A percentile compares a stretch with the other conserved stretches of the same genome.
These are phyloP conservation scores for Montipora efflorescens DNA, from an alignment of 64 coral and sea anemone genomes.

Conservation along the genomic window DNA sequence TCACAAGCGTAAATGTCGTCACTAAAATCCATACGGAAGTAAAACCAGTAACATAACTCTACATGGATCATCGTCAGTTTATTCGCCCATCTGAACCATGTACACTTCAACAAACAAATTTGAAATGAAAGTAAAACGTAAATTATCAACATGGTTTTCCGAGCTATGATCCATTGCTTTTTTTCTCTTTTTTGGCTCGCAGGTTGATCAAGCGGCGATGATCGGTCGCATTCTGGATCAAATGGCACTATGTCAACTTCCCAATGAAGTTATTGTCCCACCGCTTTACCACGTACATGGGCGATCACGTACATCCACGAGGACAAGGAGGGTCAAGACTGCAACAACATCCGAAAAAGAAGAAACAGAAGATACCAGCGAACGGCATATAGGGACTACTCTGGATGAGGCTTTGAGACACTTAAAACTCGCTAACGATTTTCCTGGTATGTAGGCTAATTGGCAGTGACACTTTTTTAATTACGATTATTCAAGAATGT, in stretches of 20 bases:
- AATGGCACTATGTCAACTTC: slow-evolving; percentile 49
- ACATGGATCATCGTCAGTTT: too few species aligned
- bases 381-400: slow-evolving; percentile 33
- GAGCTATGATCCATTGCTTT: too few species aligned
- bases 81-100: too few species aligned
- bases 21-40: too few species aligned
- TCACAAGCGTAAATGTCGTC: too few species aligned
- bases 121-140: too few species aligned
- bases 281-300: neutral
- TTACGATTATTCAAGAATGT: too few species aligned
- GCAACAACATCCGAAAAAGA: slow-evolving; percentile 16
- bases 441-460: slow-evolving; percentile 59
- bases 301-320: slow-evolving; percentile 35
- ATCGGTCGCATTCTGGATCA: slow-evolving; percentile 76
- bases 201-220: slow-evolving; percentile 76
- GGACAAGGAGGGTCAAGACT: slow-evolving; percentile 57
- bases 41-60: too few species aligned
- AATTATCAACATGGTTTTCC: too few species aligned
- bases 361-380: slow-evolving; percentile 6
- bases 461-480: neutral
- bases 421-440: slow-evolving; percentile 55
- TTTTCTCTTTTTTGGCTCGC: neutral
- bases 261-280: slow-evolving; percentile 5
- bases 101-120: too few species aligned
- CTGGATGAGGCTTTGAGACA: slow-evolving; percentile 74